A percentile compares a stretch with the other conserved stretches of the same genome.
Evolutionary conservation across 2,888 invertebrate species (phyloP).

Genomic region (Amiota communis): DNA sequence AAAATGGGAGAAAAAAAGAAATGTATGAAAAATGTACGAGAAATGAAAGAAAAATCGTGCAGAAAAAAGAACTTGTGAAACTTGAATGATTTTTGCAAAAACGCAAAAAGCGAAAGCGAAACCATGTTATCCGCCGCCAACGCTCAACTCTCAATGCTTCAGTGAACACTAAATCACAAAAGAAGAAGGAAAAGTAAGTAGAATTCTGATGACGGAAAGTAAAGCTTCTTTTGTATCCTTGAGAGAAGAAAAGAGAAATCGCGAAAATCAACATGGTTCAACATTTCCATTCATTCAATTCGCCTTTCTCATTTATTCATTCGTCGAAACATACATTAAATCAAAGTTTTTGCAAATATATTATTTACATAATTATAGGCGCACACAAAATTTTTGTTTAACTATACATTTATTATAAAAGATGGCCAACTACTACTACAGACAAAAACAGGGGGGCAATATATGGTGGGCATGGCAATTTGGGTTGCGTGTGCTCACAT

Average conservation of each 20-base stretch:
- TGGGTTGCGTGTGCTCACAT: background rate
- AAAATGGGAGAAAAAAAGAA: background rate
- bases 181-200: no score
- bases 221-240: background rate
- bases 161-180: no score
- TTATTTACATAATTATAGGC: slow-evolving; percentile 29
- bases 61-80: background rate
- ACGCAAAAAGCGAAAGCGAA: background rate
- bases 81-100: slow-evolving; percentile 9
- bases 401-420: background rate
- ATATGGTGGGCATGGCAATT: background rate
- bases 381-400: background rate
- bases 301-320: background rate
- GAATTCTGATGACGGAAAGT: background rate
- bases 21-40: no score
- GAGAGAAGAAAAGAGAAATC: background rate
- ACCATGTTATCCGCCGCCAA: background rate
- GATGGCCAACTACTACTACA: background rate
- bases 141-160: no score
- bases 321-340: slow-evolving; percentile 4
- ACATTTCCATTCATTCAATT: background rate
- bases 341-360: slow-evolving; percentile 12
- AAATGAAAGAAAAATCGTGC: no score
- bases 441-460: no score
- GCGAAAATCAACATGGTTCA: no score